Evolutionary conservation across 2,113 vertebrate species (phyloP), one percentile per base, ranked within the genome.

Genomic region (Plecotus auritus): DNA sequence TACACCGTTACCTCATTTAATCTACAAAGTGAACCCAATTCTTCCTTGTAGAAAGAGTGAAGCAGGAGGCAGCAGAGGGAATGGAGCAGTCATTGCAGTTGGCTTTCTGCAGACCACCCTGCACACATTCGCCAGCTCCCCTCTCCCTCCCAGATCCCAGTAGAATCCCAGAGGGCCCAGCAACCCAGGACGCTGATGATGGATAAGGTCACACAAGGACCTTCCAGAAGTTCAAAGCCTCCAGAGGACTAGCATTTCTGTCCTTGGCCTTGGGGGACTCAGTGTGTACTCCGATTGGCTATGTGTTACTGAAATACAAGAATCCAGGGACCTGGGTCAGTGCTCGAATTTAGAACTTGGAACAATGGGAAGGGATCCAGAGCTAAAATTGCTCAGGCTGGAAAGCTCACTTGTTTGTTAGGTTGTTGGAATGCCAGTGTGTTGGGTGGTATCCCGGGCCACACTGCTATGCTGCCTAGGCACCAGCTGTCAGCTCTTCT

Each of bases 341-440:
- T 54, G 26, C 42, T 85, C 35, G 1, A 51, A 92, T 93, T 96
- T 96, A 85, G 85, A 96, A 94, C 92, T 35, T 35, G 83, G 67
- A 95, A 90, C 90, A 96, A 69, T 73, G 90, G 93, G 85, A 94
- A 93, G 49, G 35, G 78, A 90, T 82, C 95, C 95, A 96, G 95
- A 88, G 95, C 92, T 97, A 96, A 96, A 97, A 97, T 76, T 97
- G 88, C 88, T 85, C 77, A 35, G 56, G 69, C 90, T 66, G 73
- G 87, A 96, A 95, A 93, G 92, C 92, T 88, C 92, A 92, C 96
- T 97, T 96, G 97, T 96, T 96, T 95, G 87, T 95, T 11, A 0
- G 81, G 85, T 82, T 78, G 81, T 76, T 95, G 97, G 97, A 96
- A 96, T 90, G 61, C 88, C 83, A 95, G 92, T 32, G 61, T 81